Percentiles rank a stretch among this genome's conserved stretches.
Evolutionary conservation across 35 echinoderm and acorn worm genomes (phyloP).

Genomic region (Apostichopus japonicus): DNA sequence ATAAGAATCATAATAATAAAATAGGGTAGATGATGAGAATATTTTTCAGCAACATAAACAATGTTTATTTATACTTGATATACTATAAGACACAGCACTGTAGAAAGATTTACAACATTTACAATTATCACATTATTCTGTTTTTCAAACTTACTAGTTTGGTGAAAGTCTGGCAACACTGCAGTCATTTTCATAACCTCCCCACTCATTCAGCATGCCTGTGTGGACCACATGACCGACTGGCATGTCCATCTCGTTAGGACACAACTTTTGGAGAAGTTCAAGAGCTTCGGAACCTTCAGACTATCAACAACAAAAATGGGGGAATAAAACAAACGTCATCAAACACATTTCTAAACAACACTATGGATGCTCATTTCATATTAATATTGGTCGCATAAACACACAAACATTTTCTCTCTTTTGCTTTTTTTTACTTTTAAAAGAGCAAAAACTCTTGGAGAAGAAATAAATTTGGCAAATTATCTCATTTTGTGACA

Average conservation of each 20-base stretch:
- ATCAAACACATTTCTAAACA: background rate
- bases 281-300: constrained; percentile 64
- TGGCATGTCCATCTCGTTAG: constrained; percentile 86
- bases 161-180: constrained; percentile 73
- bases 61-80: no score
- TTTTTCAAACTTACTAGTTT: constrained; percentile 63
- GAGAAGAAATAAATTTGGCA: no score
- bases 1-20: no score
- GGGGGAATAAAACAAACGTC: background rate
- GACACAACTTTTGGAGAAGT: constrained; percentile 84
- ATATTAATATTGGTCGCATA: no score
- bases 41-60: no score
- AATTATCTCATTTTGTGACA: no score
- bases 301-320: constrained; percentile 60
- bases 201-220: constrained; percentile 83
- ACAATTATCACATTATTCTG: background rate
- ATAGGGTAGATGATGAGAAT: no score
- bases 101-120: background rate
- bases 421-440: no score
- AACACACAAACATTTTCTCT: no score
- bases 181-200: constrained; percentile 91
- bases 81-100: no score
- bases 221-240: constrained; percentile 87
- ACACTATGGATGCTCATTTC: background rate
- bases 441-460: no score